Base-by-base conservation (phyloP, 2,113 vertebrate species). In the Agapornis roseicollis region DNA sequence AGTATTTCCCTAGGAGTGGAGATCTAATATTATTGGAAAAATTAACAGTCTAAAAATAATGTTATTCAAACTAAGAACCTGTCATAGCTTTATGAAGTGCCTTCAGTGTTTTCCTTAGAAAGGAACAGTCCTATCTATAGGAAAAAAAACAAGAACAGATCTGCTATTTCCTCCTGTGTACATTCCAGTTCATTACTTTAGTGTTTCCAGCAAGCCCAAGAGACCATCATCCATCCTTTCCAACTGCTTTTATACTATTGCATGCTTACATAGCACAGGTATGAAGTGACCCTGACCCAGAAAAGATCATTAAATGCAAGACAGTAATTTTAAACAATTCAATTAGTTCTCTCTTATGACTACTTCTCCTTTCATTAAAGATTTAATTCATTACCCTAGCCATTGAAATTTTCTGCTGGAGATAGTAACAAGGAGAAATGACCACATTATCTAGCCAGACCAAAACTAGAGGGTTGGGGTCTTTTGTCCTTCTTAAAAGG, bases 81-180 rank as follows among this genome's bases (percentile, higher is more conserved):
- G 56, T 37, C 68, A 44, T 71, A 44, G 42, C 22, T 80, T 82
- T 89, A 89, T 79, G 22, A 94, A 91, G 80, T 72, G 37, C 44
- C 31, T 76, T 85, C 47, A 80, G 39, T 69, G 69, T 87, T 87
- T 92, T 82, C 37, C 68, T 87, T 79, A 74, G 83, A 93, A 95
- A 93, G 42, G 68, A 91, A 71, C 17, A 72, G 28, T 69, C 47
- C 27, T 47, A 44, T 41, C 31, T 81, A 71, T 31, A 90, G 31
- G 28, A 85, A 84, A 95, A 90, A 7, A 89, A 84, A 61, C 39
- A 79, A 72, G 44, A 94, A 56, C 16, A 71, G 15, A 58, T 72
- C n/a, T 72, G n/a, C 39, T 93, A 33, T 68, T 0, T 69, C 90
- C 72, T 84, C 63, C 53, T 22, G 5, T 35, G 27, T 79, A 55